Base-by-base conservation (phyloP, 2,888 invertebrate species). In the Sepiola atlantica region DNA sequence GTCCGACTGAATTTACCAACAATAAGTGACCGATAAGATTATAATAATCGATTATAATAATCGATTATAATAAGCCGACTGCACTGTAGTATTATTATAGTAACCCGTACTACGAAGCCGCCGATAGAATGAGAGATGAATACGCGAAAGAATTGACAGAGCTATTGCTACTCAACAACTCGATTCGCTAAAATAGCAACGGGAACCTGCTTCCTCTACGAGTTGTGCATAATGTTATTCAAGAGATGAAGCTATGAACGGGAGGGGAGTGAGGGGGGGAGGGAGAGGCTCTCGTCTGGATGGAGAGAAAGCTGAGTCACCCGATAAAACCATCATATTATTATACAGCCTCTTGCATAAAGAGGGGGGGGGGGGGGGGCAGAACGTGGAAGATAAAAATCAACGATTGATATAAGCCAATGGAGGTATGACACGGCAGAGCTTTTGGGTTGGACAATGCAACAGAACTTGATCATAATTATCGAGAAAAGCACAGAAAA, bases 401-500 rank as follows among this genome's bases (percentile, higher is more conserved):
- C n/a, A 77, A 77, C 77, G 32, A 77, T 77, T 32, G n/a, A 77
- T n/a, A 77, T n/a, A 77, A 77, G 77, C n/a, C n/a, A 77, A 32
- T 45, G 18, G 16, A 77, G n/a, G 77, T 77, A 77, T n/a, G 77
- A 77, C n/a, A n/a, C 77, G 4, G 45, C 45, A 77, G 1, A 77
- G 77, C n/a, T 77, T 14, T 45, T 77, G n/a, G 77, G 77, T 2
- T 77, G 77, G 77, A 77, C 77, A 77, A 77, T n/a, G 77, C 77
- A n/a, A 77, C 77, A 77, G n/a, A 77, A 77, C n/a, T n/a, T 16
- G 16, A 8, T 0, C 4, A 77, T 77, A 77, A 77, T 77, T 77
- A 77, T 77, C 77, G n/a, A 77, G 77, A 77, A 77, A 45, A n/a
- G n/a, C n/a, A 77, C n/a, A 77, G 28, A 77, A 77, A 77, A 77